Evolutionary conservation across 2,113 vertebrate species (phyloP).

Genomic region (Equus quagga): DNA sequence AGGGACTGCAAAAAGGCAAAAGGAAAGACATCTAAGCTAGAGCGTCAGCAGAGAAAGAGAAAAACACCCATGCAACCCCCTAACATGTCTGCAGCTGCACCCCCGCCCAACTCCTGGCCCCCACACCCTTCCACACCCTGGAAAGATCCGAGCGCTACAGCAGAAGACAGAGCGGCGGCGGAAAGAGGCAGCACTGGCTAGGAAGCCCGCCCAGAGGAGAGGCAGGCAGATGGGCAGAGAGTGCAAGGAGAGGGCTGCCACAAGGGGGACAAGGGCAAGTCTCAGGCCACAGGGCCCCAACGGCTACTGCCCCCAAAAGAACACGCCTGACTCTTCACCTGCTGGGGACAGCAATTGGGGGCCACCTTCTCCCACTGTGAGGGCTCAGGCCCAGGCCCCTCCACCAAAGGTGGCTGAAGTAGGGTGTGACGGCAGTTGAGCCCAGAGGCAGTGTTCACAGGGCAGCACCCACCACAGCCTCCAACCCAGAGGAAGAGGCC

Average conservation of each 20-base stretch:
- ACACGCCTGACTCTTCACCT: constrained; percentile 16
- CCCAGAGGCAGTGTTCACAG: not conserved
- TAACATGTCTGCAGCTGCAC: constrained; percentile 80
- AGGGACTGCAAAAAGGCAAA: constrained; percentile 97
- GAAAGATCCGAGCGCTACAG: constrained; percentile 83
- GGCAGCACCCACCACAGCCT: not conserved
- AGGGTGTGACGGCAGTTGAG: not conserved
- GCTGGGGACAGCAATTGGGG: not conserved
- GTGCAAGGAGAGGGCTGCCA: constrained; percentile 71
- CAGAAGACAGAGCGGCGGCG: constrained; percentile 84
- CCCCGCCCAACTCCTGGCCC: constrained; percentile 73
- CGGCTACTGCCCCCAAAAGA: not conserved
- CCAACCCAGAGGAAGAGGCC: not conserved
- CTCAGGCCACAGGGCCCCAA: not conserved
- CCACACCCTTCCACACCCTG: constrained; percentile 70
- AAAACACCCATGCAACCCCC: constrained; percentile 89
- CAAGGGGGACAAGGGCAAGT: not conserved
- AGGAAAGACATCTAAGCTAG: constrained; percentile 96
- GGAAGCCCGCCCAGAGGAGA: constrained; percentile 59
- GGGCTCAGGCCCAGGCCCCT: not conserved
- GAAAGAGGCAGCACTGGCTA: constrained; percentile 78
- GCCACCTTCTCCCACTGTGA: not conserved
- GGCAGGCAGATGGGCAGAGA: constrained; percentile 70
- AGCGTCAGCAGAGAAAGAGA: constrained; percentile 92
- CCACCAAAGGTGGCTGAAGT: not conserved